These are phyloP conservation scores for Zosterops hypoxanthus DNA, from an alignment of 2,113 vertebrate genomes.

Conservation along the genomic window DNA sequence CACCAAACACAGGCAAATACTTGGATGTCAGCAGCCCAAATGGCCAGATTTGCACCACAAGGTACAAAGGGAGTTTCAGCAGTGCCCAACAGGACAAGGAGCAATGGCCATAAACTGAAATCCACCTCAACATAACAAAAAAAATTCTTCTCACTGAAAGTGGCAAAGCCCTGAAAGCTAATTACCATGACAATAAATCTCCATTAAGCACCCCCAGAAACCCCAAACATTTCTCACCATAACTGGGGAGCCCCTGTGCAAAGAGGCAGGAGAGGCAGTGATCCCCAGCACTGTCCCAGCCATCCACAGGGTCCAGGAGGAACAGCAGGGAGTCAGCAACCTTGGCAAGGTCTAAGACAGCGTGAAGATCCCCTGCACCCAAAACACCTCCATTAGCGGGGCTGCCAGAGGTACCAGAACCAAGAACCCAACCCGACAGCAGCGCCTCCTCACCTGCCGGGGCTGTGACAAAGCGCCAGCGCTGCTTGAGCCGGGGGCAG, in stretches of 20 bases:
- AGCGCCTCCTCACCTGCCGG: constrained; percentile 69
- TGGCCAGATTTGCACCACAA: background rate
- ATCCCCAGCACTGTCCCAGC: constrained; percentile 91
- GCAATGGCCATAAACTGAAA: background rate
- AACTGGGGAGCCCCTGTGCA: constrained; percentile 91
- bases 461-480: constrained; percentile 85
- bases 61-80: background rate
- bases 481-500: constrained; percentile 86
- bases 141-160: background rate
- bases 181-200: background rate
- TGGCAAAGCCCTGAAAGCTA: background rate
- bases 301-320: constrained; percentile 85
- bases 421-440: fast-evolving
- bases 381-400: background rate
- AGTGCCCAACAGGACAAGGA: background rate
- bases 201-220: background rate
- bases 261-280: constrained; percentile 93
- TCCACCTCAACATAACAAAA: background rate
- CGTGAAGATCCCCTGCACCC: constrained; percentile 83
- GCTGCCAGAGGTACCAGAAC: background rate
- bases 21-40: background rate
- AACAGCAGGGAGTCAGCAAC: constrained; percentile 92
- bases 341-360: constrained; percentile 91
- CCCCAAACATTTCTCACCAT: constrained; percentile 71
- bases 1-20: background rate